Conservation (phyloP, 2,113 vertebrate species). For the Micronycteris hirsuta region DNA sequence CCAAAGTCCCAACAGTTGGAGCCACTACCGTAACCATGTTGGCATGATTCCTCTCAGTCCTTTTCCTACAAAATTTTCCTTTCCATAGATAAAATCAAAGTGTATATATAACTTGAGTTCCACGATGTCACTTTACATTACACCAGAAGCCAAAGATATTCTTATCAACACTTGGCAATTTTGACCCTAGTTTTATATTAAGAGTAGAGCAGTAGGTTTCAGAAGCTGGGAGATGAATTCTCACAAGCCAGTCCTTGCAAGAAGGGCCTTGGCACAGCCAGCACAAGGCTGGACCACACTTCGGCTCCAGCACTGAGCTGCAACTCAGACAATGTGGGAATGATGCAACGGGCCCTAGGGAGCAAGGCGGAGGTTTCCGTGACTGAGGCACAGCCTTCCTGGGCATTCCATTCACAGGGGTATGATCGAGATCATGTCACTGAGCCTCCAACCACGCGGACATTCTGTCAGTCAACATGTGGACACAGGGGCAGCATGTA, state of each 20-base stretch:
- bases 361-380: slow-evolving; percentile 15
- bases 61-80: background rate
- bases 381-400: background rate
- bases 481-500: background rate
- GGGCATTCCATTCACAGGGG: slow-evolving; percentile 22
- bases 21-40: background rate
- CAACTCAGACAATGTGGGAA: background rate
- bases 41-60: background rate
- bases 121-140: background rate
- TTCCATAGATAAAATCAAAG: background rate
- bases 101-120: background rate
- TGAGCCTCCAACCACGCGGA: background rate
- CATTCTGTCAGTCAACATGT: slow-evolving; percentile 46
- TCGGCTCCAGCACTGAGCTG: background rate
- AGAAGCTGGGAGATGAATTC: background rate
- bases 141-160: background rate
- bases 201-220: background rate
- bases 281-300: background rate
- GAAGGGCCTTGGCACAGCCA: background rate
- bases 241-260: slow-evolving; percentile 5
- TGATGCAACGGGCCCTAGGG: background rate
- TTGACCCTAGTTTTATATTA: background rate
- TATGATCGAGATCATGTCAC: slow-evolving; percentile 16
- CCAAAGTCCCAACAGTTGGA: background rate
- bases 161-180: background rate